Evolutionary conservation across 2,113 vertebrate species (phyloP), one percentile per base, ranked within the genome.

Genomic region (Indicator indicator): DNA sequence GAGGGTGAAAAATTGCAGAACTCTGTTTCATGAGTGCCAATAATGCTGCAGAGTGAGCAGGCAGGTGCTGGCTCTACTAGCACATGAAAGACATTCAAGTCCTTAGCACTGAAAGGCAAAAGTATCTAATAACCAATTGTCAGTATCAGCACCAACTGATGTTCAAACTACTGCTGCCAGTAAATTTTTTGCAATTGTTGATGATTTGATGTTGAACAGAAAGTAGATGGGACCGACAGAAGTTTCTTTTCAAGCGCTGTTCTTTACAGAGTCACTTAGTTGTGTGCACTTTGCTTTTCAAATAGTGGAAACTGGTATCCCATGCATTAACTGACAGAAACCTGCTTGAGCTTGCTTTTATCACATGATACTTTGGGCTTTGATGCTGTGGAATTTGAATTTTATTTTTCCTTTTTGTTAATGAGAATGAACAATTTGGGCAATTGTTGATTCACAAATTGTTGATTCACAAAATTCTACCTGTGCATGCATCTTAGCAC

Each of bases 31-130:
- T 3, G 3, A 81, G 83, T 88, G 48, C 46, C 81, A 83, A 6
- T 64, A 58, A 50, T 78, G 65, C 83, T 75, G 24, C 67, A 59
- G 69, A 93, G 82, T 70, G 77, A 96, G 88, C 83, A 77, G 62
- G 58, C 91, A 96, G 96, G 89, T 94, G 94, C 67, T 94, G 75
- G 78, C 91, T 91, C 87, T 93, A 74, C 36, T 58, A 78, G 65
- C 86, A 9, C 58, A 36, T 75, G 36, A 86, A 91, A 83, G 64
- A 90, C 88, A 88, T 95, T 81, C 89, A 81, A 70, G n/a, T 73
- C 68, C 17, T 58, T 52, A 32, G 59, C 75, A 89, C 5, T 63
- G 86, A 95, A 91, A 94, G 55, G 67, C 67, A 65, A 63, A 86
- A 40, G 40, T 82, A 76, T 65, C 19, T 64, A 80, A 90, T 70